Evolutionary conservation across 2,888 invertebrate genomes (phyloP), one percentile per base, ranked within the genome.

Genomic region (Drosophila affinis): DNA sequence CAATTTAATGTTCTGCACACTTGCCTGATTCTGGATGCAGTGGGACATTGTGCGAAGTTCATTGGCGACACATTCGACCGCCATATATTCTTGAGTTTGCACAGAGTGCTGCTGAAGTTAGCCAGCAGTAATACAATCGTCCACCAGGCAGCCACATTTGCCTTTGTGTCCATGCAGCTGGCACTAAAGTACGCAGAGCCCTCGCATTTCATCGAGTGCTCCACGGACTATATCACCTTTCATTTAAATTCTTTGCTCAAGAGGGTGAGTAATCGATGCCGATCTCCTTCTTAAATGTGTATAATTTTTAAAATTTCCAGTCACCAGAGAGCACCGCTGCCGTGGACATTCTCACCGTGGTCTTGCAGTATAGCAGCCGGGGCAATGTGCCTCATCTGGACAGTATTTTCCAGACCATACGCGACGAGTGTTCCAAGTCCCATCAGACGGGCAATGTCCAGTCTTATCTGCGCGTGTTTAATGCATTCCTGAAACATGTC

Each of bases 171-270:
- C 60, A 93, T 96, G 29, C 94, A 95, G 9, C 64, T 81, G 44
- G 94, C 95, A 0, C 93, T 95, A 77, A 93, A 93, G 0, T 94
- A 94, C 88, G 74, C 82, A 0, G 91, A 92, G 61, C 93, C 95
- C 4, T 93, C 93, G 0, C 93, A 94, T n/a, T 93, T 97, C 24
- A 93, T 97, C 67, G 93, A 93, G 57, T 88, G 91, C 45, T 96
- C 96, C 89, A 94, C 95, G 0, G 96, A 96, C 90, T 97, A 96
- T 89, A 94, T 96, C 87, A 94, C 95, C 0, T 94, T 94, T 85
- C 95, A 96, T 79, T 93, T 97, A 63, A 95, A 95, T 32, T 91
- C 93, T 0, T 93, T 94, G 81, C 92, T 96, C 1, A 95, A 94
- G 65, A 94, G 93, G 91, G 93, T 94, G 87, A 70, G 67, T 54